These are phyloP conservation scores for Ceyx cyanopectus DNA, from an alignment of 2,113 vertebrate genomes.

Conservation along the genomic window DNA sequence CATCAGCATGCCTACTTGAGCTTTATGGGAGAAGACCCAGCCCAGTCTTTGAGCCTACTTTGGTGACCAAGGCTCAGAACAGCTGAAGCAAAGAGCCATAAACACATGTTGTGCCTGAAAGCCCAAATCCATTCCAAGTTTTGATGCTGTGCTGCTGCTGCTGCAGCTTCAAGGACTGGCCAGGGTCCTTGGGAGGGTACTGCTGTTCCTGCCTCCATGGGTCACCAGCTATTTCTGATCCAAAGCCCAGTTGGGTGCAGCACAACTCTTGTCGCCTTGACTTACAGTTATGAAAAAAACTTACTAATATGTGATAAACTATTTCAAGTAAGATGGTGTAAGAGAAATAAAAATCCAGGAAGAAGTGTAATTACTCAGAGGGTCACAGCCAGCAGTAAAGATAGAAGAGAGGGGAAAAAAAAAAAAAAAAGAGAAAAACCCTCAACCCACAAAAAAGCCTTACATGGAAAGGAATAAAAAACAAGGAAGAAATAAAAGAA, in stretches of 20 bases:
- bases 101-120: neutral
- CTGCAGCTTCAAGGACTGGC: neutral
- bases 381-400: neutral
- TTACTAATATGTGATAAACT: neutral
- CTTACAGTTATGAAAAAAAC: neutral
- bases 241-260: neutral
- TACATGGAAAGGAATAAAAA: neutral
- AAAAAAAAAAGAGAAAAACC: fast-evolving
- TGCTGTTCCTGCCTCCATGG: neutral
- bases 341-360: neutral
- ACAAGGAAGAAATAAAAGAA: neutral
- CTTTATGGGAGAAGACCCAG: neutral
- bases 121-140: neutral
- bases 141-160: too few relatives aligned
- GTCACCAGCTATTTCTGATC: neutral
- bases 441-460: neutral
- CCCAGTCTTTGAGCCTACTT: neutral
- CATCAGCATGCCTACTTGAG: neutral
- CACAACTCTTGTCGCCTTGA: neutral
- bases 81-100: neutral
- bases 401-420: neutral
- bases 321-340: neutral
- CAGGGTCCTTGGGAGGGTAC: neutral
- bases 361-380: neutral
- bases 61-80: neutral